Evolutionary conservation across 1,140 invertebrate genomes (phyloP).

Genomic region (Telenomus remus): DNA sequence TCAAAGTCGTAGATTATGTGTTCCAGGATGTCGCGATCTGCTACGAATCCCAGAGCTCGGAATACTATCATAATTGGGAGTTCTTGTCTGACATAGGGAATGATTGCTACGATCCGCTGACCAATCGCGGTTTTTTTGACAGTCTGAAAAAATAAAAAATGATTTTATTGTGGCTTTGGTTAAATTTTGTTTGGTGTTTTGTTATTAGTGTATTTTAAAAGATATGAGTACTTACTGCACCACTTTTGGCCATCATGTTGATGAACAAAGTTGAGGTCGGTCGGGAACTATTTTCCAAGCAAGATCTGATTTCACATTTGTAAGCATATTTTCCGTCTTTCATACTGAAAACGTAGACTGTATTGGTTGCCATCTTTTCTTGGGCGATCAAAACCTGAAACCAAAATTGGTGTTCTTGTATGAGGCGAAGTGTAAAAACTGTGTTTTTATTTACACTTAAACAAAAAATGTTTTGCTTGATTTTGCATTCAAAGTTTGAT

Average conservation of each 20-base stretch:
- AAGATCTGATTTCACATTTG: conserved; percentile 97
- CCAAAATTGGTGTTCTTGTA: conserved; percentile 4
- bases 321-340: conserved; percentile 98
- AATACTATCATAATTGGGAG: conserved; percentile 99
- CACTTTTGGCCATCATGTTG: conserved; percentile 98
- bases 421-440: neutral
- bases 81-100: conserved; percentile 99
- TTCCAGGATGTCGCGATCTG: conserved; percentile 97
- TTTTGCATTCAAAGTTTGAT: no score
- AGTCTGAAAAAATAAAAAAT: conserved; percentile 39
- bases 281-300: conserved; percentile 92
- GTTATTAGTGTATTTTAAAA: neutral
- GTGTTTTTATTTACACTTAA: no score
- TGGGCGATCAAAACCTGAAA: conserved; percentile 89
- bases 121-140: conserved; percentile 62
- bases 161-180: neutral
- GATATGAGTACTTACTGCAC: conserved; percentile 75
- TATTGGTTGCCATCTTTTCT: conserved; percentile 99
- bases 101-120: conserved; percentile 95
- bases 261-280: conserved; percentile 98
- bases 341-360: conserved; percentile 99
- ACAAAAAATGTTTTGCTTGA: no score
- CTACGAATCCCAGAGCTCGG: conserved; percentile 95
- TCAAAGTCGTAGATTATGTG: conserved; percentile 99
- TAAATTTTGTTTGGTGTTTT: neutral